phyloP scores from a whole-genome alignment of 2,113 vertebrate species.

The Verasper variegatus region DNA sequence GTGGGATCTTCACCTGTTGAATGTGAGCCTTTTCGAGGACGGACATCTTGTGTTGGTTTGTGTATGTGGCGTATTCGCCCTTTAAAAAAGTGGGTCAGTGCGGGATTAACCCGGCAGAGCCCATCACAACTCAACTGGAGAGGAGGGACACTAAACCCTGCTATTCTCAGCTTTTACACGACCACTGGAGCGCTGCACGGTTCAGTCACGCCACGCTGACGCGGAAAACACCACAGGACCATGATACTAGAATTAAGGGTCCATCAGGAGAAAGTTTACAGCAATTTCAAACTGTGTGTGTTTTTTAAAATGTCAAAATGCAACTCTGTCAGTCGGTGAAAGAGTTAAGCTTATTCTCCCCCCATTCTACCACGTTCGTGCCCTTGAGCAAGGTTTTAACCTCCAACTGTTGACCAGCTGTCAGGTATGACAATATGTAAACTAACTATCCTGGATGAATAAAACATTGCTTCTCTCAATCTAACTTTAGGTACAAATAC shows the following conservation, averaged over 20 bases:
- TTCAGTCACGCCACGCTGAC: background rate
- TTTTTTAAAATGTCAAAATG: background rate
- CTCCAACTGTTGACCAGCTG: no score
- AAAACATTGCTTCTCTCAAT: background rate
- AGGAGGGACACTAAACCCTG: slow-evolving; percentile 60
- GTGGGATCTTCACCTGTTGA: background rate
- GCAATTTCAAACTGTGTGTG: background rate
- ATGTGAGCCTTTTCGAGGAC: no score
- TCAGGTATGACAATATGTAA: no score
- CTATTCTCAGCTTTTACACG: slow-evolving; percentile 61
- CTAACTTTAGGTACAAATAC: no score
- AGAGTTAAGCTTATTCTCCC: background rate
- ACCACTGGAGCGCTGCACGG: background rate
- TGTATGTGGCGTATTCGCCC: background rate
- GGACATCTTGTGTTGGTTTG: background rate
- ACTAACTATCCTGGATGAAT: no score
- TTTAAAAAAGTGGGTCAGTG: slow-evolving; percentile 73
- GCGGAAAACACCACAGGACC: background rate
- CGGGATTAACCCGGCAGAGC: slow-evolving; percentile 70
- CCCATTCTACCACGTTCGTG: background rate
- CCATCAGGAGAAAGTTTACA: no score
- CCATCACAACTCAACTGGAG: slow-evolving; percentile 49
- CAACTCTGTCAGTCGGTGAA: no score
- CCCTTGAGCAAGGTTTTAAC: background rate
- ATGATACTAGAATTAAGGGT: background rate